Percentiles rank a stretch among this genome's conserved stretches.
These are phyloP conservation scores for Pantala flavescens DNA, from an alignment of 1,140 invertebrate species.

Conservation along the genomic window DNA sequence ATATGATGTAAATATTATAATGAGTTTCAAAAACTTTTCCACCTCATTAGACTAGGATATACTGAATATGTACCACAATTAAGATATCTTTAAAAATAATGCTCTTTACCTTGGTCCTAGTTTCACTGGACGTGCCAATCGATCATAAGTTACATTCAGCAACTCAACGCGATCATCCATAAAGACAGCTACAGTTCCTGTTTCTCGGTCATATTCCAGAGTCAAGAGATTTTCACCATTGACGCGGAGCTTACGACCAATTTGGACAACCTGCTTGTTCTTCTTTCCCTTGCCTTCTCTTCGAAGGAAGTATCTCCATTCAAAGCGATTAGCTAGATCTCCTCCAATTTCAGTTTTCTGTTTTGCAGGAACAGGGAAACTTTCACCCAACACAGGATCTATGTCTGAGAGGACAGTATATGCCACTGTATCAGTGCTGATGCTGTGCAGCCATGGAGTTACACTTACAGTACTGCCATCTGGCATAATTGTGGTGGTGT, in stretches of 20 bases:
- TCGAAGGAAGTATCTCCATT: conserved; percentile 84
- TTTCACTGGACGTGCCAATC: conserved; percentile 75
- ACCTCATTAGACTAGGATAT: neutral
- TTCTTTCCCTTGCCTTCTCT: conserved; percentile 41
- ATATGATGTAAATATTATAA: neutral
- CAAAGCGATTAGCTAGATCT: conserved; percentile 83
- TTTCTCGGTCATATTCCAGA: conserved; percentile 83
- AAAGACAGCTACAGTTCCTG: conserved; percentile 78
- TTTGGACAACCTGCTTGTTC: conserved; percentile 61
- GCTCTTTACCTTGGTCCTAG: conserved; percentile 62
- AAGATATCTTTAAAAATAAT: too few relatives aligned
- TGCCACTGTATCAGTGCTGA: conserved; percentile 76
- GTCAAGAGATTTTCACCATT: conserved; percentile 87
- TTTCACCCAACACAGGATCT: conserved; percentile 71
- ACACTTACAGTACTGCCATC: conserved; percentile 68
- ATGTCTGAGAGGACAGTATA: conserved; percentile 74
- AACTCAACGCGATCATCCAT: conserved; percentile 81
- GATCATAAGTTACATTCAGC: conserved; percentile 84
- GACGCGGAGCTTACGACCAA: conserved; percentile 71
- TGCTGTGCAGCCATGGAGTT: conserved; percentile 70
- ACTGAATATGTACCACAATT: too few relatives aligned
- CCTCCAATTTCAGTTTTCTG: conserved; percentile 80
- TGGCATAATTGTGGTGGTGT: conserved; percentile 63
- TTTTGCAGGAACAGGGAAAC: conserved; percentile 80
- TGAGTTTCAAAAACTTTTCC: neutral